Evolutionary conservation across 2,888 invertebrate species (phyloP), one percentile per base, ranked within the genome.

Genomic region (Rhingia rostrata): DNA sequence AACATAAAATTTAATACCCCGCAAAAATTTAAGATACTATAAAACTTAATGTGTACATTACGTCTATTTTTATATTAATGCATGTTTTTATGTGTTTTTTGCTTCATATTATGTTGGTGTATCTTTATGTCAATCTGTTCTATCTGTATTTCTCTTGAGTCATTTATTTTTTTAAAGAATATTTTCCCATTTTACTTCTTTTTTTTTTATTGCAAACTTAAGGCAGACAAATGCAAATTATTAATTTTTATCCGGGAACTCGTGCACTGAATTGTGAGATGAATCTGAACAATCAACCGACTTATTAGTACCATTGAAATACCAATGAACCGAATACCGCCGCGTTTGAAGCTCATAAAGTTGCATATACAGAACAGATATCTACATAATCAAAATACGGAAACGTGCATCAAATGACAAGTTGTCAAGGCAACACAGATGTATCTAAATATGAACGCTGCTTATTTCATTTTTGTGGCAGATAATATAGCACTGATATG

Each of bases 371-470:
- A 47, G 12, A 49, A 49, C 22, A 43, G 14, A 63, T 22, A 70
- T 4, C 41, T 39, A 33, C 10, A 14, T 70, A 39, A 51, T 49
- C 60, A 61, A 22, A 54, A 53, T 37, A 9, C 54, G 10, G 14
- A 60, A 70, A 51, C 70, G 70, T 70, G 70, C 41, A 60, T 9
- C 12, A 58, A 70, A 70, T 70, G 49, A 60, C 41, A 33, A 69
- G 58, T 51, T 58, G 47, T 14, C 41, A 9, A 37, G 12, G 12
- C n/a, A 32, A 47, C 6, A 22, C 12, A 22, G 22, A 22, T 22
- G 22, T 2, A 22, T 22, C 22, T 22, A 22, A 12, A 33, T 53
- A 53, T 12, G 32, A 30, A 49, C 58, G 70, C 70, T 58, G 56
- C 47, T 60, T 67, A 67, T 67, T 54, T 45, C 7, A 30, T 49